Conservation (phyloP, 2,888 invertebrate species). For the Linnaemya vulpina region DNA sequence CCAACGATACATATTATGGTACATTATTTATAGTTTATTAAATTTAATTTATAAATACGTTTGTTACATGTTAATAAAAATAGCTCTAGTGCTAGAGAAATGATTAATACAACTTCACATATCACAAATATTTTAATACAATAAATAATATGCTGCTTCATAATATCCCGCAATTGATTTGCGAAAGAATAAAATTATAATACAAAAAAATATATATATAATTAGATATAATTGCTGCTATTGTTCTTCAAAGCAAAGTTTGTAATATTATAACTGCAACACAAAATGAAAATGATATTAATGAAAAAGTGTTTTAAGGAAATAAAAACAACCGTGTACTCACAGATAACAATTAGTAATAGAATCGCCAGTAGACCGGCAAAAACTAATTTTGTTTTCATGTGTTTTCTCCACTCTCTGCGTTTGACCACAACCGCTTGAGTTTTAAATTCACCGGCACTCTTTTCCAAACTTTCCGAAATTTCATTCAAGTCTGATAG, state of each 20-base stretch:
- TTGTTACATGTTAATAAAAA: neutral
- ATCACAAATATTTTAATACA: slow-evolving; percentile 1
- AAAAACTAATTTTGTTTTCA: slow-evolving; percentile 64
- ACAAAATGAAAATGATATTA: neutral
- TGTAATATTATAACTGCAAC: slow-evolving; percentile 44
- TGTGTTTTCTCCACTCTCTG: slow-evolving; percentile 45
- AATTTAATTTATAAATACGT: neutral
- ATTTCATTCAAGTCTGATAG: slow-evolving; percentile 48
- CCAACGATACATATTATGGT: too few species aligned
- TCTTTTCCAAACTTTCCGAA: slow-evolving; percentile 48
- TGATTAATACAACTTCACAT: neutral
- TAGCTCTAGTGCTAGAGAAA: neutral
- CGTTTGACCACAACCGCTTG: slow-evolving; percentile 56
- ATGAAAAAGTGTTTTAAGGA: neutral
- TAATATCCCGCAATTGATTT: neutral
- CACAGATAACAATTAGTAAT: slow-evolving; percentile 56
- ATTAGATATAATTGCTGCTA: slow-evolving; percentile 6
- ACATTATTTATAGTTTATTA: neutral
- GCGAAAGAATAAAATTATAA: neutral
- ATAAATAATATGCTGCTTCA: neutral
- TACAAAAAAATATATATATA: neutral
- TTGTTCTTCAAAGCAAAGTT: slow-evolving; percentile 13
- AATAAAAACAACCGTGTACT: slow-evolving; percentile 35
- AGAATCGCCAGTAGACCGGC: slow-evolving; percentile 49
- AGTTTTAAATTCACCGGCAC: slow-evolving; percentile 50